Percentiles rank a stretch among this genome's conserved stretches.
These are phyloP conservation scores for Mythimna pallens DNA, from an alignment of 2,888 invertebrate species.

Conservation along the genomic window DNA sequence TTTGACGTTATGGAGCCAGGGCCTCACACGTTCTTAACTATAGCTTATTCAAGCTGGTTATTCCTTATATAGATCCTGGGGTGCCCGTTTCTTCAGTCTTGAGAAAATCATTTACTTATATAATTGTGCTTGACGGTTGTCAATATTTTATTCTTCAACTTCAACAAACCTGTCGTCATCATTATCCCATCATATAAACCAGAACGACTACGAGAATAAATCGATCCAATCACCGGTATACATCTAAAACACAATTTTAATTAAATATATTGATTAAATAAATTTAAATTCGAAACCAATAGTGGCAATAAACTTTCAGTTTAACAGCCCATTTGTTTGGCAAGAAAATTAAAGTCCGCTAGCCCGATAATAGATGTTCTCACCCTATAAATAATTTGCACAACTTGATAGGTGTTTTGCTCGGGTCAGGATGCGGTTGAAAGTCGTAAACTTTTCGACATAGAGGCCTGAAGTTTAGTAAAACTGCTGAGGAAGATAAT, in stretches of 20 bases:
- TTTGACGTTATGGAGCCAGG: too few relatives aligned
- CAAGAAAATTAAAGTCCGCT: constrained; percentile 50
- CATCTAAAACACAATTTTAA: constrained; percentile 34
- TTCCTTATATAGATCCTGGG: too few relatives aligned
- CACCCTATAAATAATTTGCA: constrained; percentile 54
- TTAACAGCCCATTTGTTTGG: constrained; percentile 56
- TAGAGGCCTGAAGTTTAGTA: constrained; percentile 21
- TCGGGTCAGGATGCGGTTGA: constrained; percentile 29
- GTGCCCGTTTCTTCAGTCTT: too few relatives aligned
- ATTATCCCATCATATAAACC: constrained; percentile 2
- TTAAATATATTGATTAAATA: constrained; percentile 49
- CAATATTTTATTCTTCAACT: neutral
- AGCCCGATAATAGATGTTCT: constrained; percentile 43
- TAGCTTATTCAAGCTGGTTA: too few relatives aligned
- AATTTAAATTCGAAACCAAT: constrained; percentile 56
- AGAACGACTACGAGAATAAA: constrained; percentile 11
- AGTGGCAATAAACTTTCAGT: constrained; percentile 52
- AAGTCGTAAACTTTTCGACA: constrained; percentile 42
- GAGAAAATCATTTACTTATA: neutral
- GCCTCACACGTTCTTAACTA: too few relatives aligned
- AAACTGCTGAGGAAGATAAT: constrained; percentile 37
- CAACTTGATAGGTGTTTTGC: constrained; percentile 43
- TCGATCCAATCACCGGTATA: constrained; percentile 1
- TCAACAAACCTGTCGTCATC: neutral
- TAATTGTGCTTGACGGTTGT: neutral